These are phyloP conservation scores for Sigmodon hispidus DNA, from an alignment of 2,113 vertebrate genomes.

Conservation along the genomic window DNA sequence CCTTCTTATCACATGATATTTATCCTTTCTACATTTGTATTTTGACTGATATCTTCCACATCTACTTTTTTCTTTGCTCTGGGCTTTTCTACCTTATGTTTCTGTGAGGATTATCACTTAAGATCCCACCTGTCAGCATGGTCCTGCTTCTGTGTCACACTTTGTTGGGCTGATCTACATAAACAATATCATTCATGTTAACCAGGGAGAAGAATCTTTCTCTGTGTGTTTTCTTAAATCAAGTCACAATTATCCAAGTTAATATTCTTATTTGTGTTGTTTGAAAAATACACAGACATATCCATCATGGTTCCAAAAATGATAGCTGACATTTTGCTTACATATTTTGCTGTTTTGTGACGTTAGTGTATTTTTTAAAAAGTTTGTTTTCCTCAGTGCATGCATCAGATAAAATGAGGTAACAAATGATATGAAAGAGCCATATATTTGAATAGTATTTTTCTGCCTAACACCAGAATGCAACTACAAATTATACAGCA, in stretches of 20 bases:
- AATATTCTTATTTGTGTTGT: background rate
- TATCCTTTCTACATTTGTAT: background rate
- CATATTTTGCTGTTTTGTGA: background rate
- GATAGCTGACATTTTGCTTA: background rate
- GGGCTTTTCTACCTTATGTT: background rate
- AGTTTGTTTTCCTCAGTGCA: background rate
- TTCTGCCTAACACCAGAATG: background rate
- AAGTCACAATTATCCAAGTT: background rate
- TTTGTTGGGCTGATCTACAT: background rate
- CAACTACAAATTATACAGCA: rapidly evolving
- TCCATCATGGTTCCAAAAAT: background rate
- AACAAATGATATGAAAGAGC: background rate
- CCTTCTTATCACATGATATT: background rate
- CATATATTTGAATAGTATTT: background rate
- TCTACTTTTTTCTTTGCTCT: rapidly evolving
- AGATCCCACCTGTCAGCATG: background rate
- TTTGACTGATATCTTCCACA: background rate
- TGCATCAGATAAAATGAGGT: background rate
- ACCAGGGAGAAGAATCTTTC: background rate
- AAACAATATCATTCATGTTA: background rate
- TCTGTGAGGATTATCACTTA: background rate
- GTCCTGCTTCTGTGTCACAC: background rate
- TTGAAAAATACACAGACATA: background rate
- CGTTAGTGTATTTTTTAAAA: background rate
- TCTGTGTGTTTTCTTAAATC: background rate